phyloP scores from a whole-genome alignment of 1,140 invertebrate genomes.

The Myzus persicae region DNA sequence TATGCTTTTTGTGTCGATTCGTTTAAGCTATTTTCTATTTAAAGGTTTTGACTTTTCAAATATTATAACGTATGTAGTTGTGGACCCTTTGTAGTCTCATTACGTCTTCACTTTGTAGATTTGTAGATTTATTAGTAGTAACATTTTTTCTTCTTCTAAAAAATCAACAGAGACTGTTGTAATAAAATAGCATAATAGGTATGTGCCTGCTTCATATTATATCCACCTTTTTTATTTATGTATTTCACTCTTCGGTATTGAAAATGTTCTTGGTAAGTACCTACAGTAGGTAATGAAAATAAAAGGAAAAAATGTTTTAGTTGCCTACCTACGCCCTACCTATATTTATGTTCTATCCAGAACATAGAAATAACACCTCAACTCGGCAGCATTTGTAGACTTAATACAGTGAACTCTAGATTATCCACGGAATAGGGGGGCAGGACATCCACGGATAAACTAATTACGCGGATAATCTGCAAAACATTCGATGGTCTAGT shows the following conservation, averaged over 20 bases:
- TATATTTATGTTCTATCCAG: too few relatives aligned
- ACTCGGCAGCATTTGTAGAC: too few relatives aligned
- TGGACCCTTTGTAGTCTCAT: background rate
- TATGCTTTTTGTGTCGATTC: background rate
- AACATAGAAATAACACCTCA: too few relatives aligned
- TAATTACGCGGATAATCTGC: too few relatives aligned
- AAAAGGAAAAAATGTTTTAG: background rate
- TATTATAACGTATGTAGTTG: background rate
- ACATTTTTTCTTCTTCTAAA: background rate
- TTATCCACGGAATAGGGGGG: too few relatives aligned
- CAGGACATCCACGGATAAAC: too few relatives aligned
- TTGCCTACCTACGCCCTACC: background rate
- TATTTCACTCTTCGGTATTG: background rate
- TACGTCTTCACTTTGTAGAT: background rate
- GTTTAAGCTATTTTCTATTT: background rate
- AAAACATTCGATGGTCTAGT: too few relatives aligned
- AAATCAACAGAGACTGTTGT: background rate
- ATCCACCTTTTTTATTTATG: too few relatives aligned
- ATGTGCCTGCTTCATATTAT: too few relatives aligned
- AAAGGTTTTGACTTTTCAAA: too few relatives aligned
- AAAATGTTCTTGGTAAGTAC: background rate
- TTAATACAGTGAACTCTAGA: too few relatives aligned
- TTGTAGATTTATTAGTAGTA: background rate
- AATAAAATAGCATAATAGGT: background rate
- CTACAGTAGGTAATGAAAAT: background rate